Conservation (phyloP, 2,113 vertebrate genomes). For the Melierax canorus region DNA sequence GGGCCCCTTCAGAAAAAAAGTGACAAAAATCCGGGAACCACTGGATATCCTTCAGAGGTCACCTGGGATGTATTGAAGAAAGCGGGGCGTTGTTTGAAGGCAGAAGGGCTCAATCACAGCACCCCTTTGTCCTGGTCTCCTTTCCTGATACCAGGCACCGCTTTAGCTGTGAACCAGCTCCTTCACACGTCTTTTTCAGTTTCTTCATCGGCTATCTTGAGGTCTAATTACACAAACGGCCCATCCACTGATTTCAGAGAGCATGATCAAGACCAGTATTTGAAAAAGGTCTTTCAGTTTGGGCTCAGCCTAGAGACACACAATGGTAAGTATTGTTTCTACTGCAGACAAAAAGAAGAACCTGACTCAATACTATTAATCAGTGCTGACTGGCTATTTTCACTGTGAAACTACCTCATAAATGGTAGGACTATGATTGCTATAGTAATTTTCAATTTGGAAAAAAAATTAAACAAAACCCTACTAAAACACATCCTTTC, state of each 20-base stretch:
- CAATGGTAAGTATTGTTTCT: not conserved
- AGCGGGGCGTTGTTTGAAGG: rapidly evolving
- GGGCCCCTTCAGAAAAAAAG: not conserved
- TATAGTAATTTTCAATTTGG: not conserved
- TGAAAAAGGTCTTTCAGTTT: not conserved
- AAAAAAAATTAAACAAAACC: not conserved
- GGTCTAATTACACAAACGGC: not conserved
- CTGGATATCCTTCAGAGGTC: not conserved
- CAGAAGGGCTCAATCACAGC: not conserved
- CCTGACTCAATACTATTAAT: not conserved
- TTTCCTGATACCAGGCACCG: not conserved
- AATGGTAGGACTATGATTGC: not conserved
- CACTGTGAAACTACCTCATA: not conserved
- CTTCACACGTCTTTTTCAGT: not conserved
- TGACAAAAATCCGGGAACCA: not conserved
- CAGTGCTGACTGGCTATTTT: not conserved
- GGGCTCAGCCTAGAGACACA: not conserved
- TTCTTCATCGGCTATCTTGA: not conserved
- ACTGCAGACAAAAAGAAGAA: not conserved
- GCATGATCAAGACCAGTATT: not conserved
- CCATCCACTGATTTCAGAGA: not conserved
- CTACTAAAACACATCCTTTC: not conserved
- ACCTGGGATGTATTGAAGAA: not conserved
- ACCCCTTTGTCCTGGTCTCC: not conserved
- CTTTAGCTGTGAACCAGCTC: not conserved